These are phyloP conservation scores for Leptinotarsa rubiginosa DNA, from an alignment of 2,888 invertebrate genomes.

Conservation along the genomic window DNA sequence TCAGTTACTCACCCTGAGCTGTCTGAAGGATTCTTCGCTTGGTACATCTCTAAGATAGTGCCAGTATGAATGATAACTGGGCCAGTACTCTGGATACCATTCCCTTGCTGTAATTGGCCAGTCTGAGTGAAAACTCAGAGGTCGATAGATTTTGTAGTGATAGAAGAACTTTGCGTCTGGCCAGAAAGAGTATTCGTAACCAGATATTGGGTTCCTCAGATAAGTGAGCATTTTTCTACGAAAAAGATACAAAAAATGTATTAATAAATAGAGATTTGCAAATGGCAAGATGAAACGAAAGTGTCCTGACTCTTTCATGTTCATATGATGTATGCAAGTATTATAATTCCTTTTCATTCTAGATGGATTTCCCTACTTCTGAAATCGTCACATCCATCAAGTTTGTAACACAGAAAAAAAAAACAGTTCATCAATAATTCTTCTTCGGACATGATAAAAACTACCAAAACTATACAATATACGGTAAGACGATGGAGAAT, in stretches of 20 bases:
- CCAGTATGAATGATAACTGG: slow-evolving; percentile 51
- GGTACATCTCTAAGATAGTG: slow-evolving; percentile 52
- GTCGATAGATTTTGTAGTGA: slow-evolving; percentile 56
- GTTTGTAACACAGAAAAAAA: no score
- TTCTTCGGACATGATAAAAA: no score
- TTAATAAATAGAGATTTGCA: background rate
- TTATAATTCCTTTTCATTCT: no score
- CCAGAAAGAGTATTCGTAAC: slow-evolving; percentile 54
- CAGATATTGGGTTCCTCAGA: slow-evolving; percentile 52
- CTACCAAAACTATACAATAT: no score
- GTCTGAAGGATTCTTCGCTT: slow-evolving; percentile 51
- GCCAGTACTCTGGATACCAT: slow-evolving; percentile 55
- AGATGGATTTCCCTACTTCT: no score
- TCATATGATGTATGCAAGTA: no score
- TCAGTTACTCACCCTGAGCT: slow-evolving; percentile 50
- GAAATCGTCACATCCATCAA: no score
- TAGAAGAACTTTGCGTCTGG: slow-evolving; percentile 55
- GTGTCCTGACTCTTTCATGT: background rate
- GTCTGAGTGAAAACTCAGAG: slow-evolving; percentile 51
- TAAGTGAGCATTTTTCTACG: slow-evolving; percentile 53
- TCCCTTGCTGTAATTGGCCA: slow-evolving; percentile 53
- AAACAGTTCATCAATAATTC: no score
- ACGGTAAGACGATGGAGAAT: no score
- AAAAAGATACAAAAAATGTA: background rate
- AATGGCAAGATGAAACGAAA: background rate